Base-by-base conservation (phyloP, 2,797 vertebrate genomes). In the Peromyscus attwateri region DNA sequence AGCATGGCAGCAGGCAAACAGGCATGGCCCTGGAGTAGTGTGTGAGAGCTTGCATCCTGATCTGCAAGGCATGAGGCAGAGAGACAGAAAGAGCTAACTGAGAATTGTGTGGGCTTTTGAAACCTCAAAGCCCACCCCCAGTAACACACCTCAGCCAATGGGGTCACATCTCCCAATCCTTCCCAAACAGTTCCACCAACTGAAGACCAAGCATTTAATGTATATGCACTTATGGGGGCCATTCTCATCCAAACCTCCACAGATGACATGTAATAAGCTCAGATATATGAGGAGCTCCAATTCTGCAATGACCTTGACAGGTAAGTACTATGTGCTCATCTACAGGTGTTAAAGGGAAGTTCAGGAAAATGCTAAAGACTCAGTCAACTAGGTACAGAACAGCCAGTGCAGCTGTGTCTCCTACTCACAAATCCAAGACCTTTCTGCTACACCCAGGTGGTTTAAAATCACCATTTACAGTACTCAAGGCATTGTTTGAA, bases 381-480 rank as follows among this genome's bases (percentile, higher is more conserved):
- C 77, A 87, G 64, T 76, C 79, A 70, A 55, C 29, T 60, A 93
- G 83, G 66, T 84, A 52, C 12, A 80, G n/a, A 76, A 73, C 1
- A 84, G 80, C n/a, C 76, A 1, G 76, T 66, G 77, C 60, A 96
- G 85, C 60, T 49, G 49, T 84, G 49, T 89, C 37, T 97, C 57
- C 49, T 40, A 29, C 29, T 87, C 82, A 82, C 84, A 96, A 98
- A 94, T 91, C 55, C 52, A 46, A 87, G 85, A 57, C 16, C 73
- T 97, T 95, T 94, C 9, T 0, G 62, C 23, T 79, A 31, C 0
- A 85, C 82, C 4, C 83, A 87, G 29, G 87, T 68, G 95, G 73
- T 60, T 94, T 85, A 88, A 92, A 96, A 57, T 85, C 83, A 88
- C 62, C 68, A 91, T 95, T 97, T 87, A 92, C 49, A 79, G 90